phyloP scores from a whole-genome alignment of 2,113 vertebrate species.

The Heterocephalus glaber region DNA sequence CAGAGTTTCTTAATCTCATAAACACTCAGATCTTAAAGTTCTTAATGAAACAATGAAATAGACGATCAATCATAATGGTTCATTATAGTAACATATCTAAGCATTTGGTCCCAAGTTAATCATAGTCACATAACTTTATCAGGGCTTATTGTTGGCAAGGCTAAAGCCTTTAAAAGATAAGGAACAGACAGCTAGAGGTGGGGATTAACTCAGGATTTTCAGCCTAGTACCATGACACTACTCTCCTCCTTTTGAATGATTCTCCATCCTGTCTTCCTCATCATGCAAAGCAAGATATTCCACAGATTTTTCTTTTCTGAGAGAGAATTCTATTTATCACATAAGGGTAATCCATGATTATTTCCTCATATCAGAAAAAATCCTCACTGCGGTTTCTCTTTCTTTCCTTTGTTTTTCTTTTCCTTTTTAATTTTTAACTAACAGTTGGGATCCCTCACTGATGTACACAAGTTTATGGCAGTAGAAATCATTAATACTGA shows the following conservation, averaged over 20 bases:
- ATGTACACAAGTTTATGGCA: neutral
- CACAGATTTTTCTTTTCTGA: neutral
- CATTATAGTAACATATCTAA: neutral
- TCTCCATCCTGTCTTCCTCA: neutral
- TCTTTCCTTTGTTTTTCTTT: no score
- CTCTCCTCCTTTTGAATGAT: neutral
- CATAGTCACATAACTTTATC: neutral
- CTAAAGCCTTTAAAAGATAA: neutral
- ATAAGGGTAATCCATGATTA: neutral
- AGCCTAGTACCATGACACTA: neutral
- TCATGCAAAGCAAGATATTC: neutral
- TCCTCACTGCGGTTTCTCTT: conserved; percentile 27
- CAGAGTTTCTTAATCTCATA: neutral
- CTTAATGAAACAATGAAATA: neutral
- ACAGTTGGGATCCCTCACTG: neutral
- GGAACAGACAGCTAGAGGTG: neutral
- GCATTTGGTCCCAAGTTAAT: neutral
- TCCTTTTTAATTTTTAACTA: neutral
- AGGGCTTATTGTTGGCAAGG: neutral
- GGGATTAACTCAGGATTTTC: conserved; percentile 15
- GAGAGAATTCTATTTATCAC: neutral
- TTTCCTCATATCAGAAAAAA: conserved; percentile 17
- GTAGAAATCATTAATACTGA: conserved; percentile 46
- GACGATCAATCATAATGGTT: neutral
- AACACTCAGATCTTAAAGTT: neutral